A percentile compares a stretch with the other conserved stretches of the same genome.
These are phyloP conservation scores for Orius insidiosus DNA, from an alignment of 1,140 invertebrate species.

Conservation along the genomic window DNA sequence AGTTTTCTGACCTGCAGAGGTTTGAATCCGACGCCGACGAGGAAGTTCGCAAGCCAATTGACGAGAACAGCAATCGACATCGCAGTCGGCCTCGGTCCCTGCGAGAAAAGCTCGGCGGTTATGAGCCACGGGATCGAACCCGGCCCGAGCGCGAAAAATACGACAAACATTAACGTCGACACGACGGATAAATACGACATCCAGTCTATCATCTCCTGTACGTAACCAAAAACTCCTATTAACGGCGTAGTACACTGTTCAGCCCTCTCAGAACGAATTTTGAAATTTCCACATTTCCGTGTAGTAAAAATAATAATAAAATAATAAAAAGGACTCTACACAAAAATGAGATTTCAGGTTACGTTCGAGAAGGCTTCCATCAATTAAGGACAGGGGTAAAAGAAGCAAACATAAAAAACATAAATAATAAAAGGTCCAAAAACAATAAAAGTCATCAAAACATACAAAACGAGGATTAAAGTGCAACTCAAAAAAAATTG, in stretches of 20 bases:
- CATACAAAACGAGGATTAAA: too few relatives aligned
- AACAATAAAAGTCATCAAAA: too few relatives aligned
- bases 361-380: too few relatives aligned
- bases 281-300: not conserved
- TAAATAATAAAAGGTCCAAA: conserved; percentile 2
- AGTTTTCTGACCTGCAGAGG: conserved; percentile 54
- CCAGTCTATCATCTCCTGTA: conserved; percentile 95
- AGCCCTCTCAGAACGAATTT: conserved; percentile 23
- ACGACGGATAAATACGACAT: conserved; percentile 91
- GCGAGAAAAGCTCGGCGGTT: conserved; percentile 93
- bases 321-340: not conserved
- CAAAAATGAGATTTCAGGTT: too few relatives aligned
- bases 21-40: conserved; percentile 89
- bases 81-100: conserved; percentile 87
- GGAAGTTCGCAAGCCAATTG: conserved; percentile 97
- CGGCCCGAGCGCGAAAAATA: conserved; percentile 91
- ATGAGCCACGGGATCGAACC: conserved; percentile 99
- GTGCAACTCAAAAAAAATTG: too few relatives aligned
- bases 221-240: conserved; percentile 87
- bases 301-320: conserved; percentile 5
- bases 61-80: conserved; percentile 95
- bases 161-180: conserved; percentile 82
- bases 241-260: conserved; percentile 32
- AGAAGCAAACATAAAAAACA: conserved; percentile 20
- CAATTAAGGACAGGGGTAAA: conserved; percentile 28